These are phyloP conservation scores for Equus quagga DNA, from an alignment of 2,113 vertebrate species.

Conservation along the genomic window DNA sequence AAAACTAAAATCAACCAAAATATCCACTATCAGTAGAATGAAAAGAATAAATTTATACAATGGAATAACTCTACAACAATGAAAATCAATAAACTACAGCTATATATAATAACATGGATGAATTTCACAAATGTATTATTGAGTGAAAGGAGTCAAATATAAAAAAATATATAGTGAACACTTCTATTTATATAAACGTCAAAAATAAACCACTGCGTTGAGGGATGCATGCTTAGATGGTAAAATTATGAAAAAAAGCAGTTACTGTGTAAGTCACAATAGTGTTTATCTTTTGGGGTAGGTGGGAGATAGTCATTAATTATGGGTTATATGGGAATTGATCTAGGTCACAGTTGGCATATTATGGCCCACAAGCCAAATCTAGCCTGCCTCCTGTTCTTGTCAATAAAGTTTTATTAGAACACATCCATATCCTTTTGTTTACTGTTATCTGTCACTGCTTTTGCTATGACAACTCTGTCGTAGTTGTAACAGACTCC, in stretches of 20 bases:
- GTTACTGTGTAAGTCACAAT: not conserved
- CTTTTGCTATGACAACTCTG: not conserved
- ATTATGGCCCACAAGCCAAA: not conserved
- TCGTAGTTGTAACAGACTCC: not conserved
- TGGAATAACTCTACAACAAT: not conserved
- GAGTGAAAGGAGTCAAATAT: not conserved
- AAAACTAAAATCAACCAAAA: not conserved
- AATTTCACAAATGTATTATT: not conserved
- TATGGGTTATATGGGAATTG: not conserved
- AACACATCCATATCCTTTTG: not conserved
- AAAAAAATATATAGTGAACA: not conserved
- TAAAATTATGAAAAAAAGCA: not conserved
- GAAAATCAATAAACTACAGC: not conserved
- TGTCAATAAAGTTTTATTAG: not conserved
- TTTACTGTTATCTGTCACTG: not conserved
- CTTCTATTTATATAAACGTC: not conserved
- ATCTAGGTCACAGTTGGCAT: not conserved
- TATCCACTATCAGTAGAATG: not conserved
- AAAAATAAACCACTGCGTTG: not conserved
- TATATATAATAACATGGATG: not conserved
- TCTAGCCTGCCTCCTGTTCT: not conserved
- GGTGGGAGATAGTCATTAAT: not conserved
- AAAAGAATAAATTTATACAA: not conserved
- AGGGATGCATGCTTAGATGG: not conserved
- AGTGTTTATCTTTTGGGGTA: not conserved